phyloP scores from a whole-genome alignment of 1,140 invertebrate species.

The Antheraea mylitta region DNA sequence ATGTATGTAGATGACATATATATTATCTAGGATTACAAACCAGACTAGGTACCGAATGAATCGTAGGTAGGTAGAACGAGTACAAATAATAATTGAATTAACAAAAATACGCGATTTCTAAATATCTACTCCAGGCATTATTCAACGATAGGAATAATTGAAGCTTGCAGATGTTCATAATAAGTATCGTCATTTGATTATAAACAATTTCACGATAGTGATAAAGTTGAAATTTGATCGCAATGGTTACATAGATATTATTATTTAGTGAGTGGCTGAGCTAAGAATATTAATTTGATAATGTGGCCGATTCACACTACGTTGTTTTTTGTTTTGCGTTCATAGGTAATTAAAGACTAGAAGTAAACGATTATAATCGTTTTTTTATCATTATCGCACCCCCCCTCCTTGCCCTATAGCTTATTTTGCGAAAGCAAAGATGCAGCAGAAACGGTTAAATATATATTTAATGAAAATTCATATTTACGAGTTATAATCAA shows the following conservation, averaged over 20 bases:
- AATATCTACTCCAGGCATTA: background rate
- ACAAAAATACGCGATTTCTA: conserved; percentile 1
- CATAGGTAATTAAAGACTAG: background rate
- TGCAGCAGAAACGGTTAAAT: too few relatives aligned
- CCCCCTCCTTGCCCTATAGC: too few relatives aligned
- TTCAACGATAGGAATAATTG: background rate
- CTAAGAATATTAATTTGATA: background rate
- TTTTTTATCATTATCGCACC: background rate
- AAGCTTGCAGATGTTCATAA: background rate
- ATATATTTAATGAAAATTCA: too few relatives aligned
- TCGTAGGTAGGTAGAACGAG: background rate
- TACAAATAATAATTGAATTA: background rate
- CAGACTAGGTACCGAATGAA: background rate
- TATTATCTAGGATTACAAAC: background rate
- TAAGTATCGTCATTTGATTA: background rate
- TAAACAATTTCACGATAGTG: background rate
- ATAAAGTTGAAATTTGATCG: background rate
- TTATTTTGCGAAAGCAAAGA: too few relatives aligned
- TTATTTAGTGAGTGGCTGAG: background rate
- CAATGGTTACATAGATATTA: background rate
- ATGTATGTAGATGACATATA: too few relatives aligned
- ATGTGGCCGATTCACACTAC: background rate
- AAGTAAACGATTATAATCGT: background rate
- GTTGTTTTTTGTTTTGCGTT: background rate
- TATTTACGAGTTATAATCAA: too few relatives aligned